Evolutionary conservation across 2,888 invertebrate species (phyloP).

Genomic region (Athrips mouffetella): DNA sequence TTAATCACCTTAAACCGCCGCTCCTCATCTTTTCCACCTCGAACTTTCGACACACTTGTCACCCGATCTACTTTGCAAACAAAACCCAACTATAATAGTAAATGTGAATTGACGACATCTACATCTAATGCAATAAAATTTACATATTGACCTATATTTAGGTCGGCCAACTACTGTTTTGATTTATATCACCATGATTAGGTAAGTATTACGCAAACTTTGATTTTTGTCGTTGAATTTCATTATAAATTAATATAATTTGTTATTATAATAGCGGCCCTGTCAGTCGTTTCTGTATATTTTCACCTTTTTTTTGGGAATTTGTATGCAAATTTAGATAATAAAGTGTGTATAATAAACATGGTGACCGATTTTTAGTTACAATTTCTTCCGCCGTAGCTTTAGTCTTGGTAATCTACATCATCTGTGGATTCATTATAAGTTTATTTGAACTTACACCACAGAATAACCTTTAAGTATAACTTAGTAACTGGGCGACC

Average conservation of each 20-base stretch:
- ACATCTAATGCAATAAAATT: constrained; percentile 28
- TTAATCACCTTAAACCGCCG: neutral
- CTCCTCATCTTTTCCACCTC: neutral
- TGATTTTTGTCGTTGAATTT: constrained; percentile 27
- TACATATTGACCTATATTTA: constrained; percentile 31
- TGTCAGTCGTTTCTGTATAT: constrained; percentile 40
- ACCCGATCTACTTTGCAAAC: neutral
- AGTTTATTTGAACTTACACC: neutral
- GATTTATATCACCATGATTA: constrained; percentile 24
- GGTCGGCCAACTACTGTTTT: constrained; percentile 24
- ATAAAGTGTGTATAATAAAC: constrained; percentile 25
- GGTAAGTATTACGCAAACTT: constrained; percentile 32
- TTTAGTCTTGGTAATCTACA: neutral
- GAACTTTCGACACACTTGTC: neutral
- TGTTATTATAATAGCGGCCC: constrained; percentile 41
- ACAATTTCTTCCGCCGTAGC: constrained; percentile 28
- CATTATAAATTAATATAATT: constrained; percentile 41
- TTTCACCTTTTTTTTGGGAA: constrained; percentile 49
- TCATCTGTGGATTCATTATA: neutral
- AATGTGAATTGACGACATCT: constrained; percentile 10
- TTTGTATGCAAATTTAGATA: constrained; percentile 45
- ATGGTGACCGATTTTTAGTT: constrained; percentile 20
- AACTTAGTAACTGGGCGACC: too few species aligned
- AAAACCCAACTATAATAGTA: neutral
- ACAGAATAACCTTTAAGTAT: too few species aligned